Conservation (phyloP, 2,113 vertebrate genomes). For the Pyrgilauda ruficollis region DNA sequence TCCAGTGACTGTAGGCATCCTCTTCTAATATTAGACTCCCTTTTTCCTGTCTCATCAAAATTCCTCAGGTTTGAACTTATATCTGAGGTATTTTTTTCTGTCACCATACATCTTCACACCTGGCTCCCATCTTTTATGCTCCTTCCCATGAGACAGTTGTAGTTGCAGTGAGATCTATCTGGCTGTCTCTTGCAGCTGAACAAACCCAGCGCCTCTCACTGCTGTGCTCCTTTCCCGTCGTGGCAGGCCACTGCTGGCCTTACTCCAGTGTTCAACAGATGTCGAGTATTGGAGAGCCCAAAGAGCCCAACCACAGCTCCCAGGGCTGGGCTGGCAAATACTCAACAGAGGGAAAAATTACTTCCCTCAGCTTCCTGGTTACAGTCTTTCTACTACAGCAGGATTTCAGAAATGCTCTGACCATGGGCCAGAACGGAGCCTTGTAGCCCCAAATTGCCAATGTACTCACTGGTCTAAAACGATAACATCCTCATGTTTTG, state of each 20-base stretch:
- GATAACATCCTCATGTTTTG: slow-evolving; percentile 84
- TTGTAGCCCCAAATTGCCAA: not conserved
- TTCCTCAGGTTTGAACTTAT: not conserved
- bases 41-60: not conserved
- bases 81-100: not conserved
- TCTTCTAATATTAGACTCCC: not conserved
- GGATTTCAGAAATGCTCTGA: not conserved
- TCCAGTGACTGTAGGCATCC: not conserved
- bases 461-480: slow-evolving; percentile 90
- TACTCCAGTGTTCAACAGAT: not conserved
- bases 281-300: not conserved
- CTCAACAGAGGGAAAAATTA: not conserved
- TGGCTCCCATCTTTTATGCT: not conserved
- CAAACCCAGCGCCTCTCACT: not conserved
- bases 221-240: rapidly evolving
- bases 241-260: not conserved
- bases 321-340: not conserved
- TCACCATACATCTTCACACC: not conserved
- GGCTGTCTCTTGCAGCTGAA: not conserved
- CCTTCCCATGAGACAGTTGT: not conserved
- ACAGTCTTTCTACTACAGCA: not conserved
- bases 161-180: not conserved
- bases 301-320: not conserved
- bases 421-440: not conserved
- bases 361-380: not conserved